Evolutionary conservation across 2,113 vertebrate species (phyloP), one percentile per base, ranked within the genome.

Genomic region (Oceanites oceanicus): DNA sequence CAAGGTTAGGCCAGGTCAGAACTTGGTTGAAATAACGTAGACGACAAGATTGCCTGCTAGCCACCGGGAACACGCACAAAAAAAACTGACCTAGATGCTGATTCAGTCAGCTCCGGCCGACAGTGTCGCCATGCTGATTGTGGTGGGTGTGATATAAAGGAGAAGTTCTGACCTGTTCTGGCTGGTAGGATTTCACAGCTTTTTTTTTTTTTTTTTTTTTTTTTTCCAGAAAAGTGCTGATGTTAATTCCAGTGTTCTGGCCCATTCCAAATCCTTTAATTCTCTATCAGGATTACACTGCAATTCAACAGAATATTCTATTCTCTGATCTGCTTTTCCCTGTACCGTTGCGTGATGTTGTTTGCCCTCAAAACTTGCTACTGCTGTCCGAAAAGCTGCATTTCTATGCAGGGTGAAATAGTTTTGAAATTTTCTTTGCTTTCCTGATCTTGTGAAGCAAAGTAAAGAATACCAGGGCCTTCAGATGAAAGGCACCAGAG

Each of bases 1-100:
- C 83, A 94, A 62, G 96, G 96, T 97, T 97, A 96, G 92, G 77
- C 83, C 92, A 92, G 96, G 96, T 96, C 96, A 97, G 80, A 94
- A 91, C 56, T 94, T 94, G 86, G 94, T 85, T 96, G 91, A 86
- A 96, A 78, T 92, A 94, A 65, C 0, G 1, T 26, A 75, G 87
- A 10, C 66, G 76, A 21, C 70, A 82, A 70, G 87, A 66, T 50
- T 88, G 71, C 71, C 62, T 86, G 67, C 71, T 86, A 61, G 82
- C 94, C 87, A 92, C 53, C 62, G 93, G 87, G 92, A 96, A 6
- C 84, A 79, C 5, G 3, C 49, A 38, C 61, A 56, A 13, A 92
- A 45, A 96, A 62, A 18, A 66, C 89, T 91, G 87, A 44, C 80
- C 74, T 68, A 76, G 94, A 29, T 85, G 87, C 59, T 68, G 87